Conservation (phyloP, 2,888 invertebrate genomes). For the Pollenia griseotomentosa region DNA sequence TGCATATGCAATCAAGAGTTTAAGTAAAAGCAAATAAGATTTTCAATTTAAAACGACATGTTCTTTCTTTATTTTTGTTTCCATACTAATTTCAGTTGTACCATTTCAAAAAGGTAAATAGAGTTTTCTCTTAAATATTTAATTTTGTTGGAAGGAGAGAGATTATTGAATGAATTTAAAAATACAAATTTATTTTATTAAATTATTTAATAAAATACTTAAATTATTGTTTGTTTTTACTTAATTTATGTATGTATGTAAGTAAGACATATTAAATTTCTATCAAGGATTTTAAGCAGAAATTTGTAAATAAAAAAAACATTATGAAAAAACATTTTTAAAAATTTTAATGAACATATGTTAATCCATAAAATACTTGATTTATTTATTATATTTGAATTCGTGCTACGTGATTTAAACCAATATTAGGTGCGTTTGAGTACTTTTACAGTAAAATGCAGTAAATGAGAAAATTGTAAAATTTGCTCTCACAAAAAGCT, state of each 20-base stretch:
- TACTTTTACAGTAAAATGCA: too few species aligned
- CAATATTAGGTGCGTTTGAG: too few species aligned
- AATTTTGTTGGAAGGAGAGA: neutral
- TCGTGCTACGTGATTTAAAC: too few species aligned
- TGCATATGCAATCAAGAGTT: constrained; percentile 66
- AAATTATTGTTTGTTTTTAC: neutral
- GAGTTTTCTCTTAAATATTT: constrained; percentile 8
- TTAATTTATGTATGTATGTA: neutral
- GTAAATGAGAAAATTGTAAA: too few species aligned
- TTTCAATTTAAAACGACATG: constrained; percentile 65
- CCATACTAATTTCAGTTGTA: constrained; percentile 10
- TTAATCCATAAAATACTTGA: too few species aligned
- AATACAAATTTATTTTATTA: neutral
- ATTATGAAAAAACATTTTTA: too few species aligned
- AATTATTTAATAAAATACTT: constrained; percentile 15
- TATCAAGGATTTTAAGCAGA: neutral
- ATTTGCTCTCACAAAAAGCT: too few species aligned
- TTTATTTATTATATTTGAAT: too few species aligned
- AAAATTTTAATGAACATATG: too few species aligned
- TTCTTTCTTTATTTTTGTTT: constrained; percentile 12
- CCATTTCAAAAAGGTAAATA: constrained; percentile 50
- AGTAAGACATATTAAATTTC: neutral
- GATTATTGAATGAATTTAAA: constrained; percentile 20
- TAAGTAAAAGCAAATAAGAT: constrained; percentile 68
- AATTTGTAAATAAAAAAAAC: neutral